Evolutionary conservation across 1,140 invertebrate genomes (phyloP).

Genomic region (Penaeus indicus): DNA sequence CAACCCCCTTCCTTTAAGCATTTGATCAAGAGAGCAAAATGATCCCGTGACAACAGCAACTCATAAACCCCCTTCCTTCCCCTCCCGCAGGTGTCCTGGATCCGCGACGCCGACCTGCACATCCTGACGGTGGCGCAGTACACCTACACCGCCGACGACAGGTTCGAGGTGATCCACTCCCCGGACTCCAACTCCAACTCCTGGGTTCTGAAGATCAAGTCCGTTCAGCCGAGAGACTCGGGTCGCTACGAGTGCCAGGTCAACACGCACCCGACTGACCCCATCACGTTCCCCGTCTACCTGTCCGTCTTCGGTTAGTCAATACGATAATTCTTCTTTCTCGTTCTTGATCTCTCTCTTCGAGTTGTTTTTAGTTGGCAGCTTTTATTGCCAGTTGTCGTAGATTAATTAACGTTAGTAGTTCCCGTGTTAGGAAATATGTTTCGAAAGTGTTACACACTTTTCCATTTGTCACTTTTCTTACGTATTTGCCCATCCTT

Average conservation of each 20-base stretch:
- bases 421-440: no score
- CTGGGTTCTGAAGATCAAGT: constrained; percentile 71
- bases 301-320: constrained; percentile 62
- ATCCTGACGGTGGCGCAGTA: constrained; percentile 69
- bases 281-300: constrained; percentile 64
- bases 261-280: constrained; percentile 64
- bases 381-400: no score
- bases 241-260: constrained; percentile 68
- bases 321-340: no score
- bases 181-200: constrained; percentile 69
- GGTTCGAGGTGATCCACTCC: constrained; percentile 68
- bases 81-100: constrained; percentile 69
- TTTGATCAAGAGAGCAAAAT: no score
- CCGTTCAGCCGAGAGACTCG: constrained; percentile 67
- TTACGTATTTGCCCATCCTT: no score
- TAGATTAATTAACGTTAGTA: no score
- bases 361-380: no score
- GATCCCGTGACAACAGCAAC: no score
- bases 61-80: not conserved
- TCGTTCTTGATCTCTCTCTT: no score
- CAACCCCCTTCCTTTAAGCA: no score
- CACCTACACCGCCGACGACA: constrained; percentile 68
- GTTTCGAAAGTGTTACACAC: no score
- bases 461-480: no score
- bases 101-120: constrained; percentile 69